Evolutionary conservation across 2,888 invertebrate species (phyloP).

Genomic region (Abrostola triplasia): DNA sequence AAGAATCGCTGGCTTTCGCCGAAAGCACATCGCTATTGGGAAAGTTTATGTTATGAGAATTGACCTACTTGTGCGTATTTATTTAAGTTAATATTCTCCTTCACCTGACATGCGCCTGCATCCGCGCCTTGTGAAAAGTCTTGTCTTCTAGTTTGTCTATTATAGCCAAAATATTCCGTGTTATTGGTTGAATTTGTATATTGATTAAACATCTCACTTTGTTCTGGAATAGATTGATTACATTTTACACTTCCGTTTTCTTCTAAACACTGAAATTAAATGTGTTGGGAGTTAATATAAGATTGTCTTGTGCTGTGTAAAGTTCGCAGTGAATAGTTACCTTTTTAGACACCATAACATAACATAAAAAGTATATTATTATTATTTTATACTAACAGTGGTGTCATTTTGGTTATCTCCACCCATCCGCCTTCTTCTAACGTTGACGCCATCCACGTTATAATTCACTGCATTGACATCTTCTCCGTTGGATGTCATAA

Average conservation of each 20-base stretch:
- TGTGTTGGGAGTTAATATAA: constrained; percentile 5
- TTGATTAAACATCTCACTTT: background rate
- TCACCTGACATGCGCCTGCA: constrained; percentile 40
- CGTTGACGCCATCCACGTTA: background rate
- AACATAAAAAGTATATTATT: too few relatives aligned
- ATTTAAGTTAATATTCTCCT: background rate
- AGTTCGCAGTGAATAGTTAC: too few relatives aligned
- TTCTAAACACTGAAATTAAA: constrained; percentile 27
- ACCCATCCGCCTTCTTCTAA: background rate
- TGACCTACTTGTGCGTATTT: too few relatives aligned
- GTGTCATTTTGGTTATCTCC: background rate
- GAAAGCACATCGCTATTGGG: too few relatives aligned
- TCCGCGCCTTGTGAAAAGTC: background rate
- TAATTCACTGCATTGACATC: background rate
- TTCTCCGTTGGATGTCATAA: background rate
- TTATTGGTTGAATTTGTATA: background rate
- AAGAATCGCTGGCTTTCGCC: too few relatives aligned
- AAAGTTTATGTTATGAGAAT: too few relatives aligned
- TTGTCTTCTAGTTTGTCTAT: constrained; percentile 3
- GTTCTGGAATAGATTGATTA: background rate
- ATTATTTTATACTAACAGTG: too few relatives aligned
- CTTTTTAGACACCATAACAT: too few relatives aligned
- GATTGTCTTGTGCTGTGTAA: too few relatives aligned
- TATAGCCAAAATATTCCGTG: background rate
- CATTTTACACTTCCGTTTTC: background rate